A percentile compares a stretch with the other conserved stretches of the same genome.
phyloP scores from a whole-genome alignment of 2,888 invertebrate genomes.

The Metalampra italica region DNA sequence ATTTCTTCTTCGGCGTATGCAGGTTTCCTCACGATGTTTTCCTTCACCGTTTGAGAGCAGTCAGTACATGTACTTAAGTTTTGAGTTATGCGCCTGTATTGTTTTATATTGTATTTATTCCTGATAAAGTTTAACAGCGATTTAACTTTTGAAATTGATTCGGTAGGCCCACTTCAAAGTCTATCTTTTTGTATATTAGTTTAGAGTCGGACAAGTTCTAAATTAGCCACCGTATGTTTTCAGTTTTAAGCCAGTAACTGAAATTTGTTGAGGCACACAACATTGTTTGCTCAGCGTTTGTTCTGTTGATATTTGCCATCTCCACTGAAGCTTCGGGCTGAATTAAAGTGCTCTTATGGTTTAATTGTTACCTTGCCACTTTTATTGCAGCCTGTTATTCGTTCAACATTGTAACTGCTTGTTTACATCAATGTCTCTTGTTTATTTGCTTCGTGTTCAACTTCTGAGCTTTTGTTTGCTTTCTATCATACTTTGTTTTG shows the following conservation, averaged over 20 bases:
- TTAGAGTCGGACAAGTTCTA: background rate
- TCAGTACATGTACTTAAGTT: too few relatives aligned
- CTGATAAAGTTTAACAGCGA: too few relatives aligned
- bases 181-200: background rate
- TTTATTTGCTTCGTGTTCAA: background rate
- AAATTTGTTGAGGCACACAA: slow-evolving; percentile 22
- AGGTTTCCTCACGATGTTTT: too few relatives aligned
- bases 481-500: background rate
- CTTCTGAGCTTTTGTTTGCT: background rate
- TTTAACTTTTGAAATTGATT: too few relatives aligned
- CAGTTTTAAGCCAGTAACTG: slow-evolving; percentile 9
- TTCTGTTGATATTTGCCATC: slow-evolving; percentile 39
- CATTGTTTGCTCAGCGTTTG: slow-evolving; percentile 31
- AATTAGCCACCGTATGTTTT: background rate
- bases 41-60: too few relatives aligned
- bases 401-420: background rate
- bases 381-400: slow-evolving; percentile 8
- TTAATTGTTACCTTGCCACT: slow-evolving; percentile 14
- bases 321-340: slow-evolving; percentile 20
- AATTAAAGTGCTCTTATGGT: slow-evolving; percentile 24
- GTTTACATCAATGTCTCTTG: background rate
- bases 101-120: too few relatives aligned
- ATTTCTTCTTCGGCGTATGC: too few relatives aligned
- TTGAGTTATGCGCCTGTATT: too few relatives aligned
- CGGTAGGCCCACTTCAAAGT: too few relatives aligned